phyloP scores from a whole-genome alignment of 2,113 vertebrate genomes.

The Siniperca knerii region DNA sequence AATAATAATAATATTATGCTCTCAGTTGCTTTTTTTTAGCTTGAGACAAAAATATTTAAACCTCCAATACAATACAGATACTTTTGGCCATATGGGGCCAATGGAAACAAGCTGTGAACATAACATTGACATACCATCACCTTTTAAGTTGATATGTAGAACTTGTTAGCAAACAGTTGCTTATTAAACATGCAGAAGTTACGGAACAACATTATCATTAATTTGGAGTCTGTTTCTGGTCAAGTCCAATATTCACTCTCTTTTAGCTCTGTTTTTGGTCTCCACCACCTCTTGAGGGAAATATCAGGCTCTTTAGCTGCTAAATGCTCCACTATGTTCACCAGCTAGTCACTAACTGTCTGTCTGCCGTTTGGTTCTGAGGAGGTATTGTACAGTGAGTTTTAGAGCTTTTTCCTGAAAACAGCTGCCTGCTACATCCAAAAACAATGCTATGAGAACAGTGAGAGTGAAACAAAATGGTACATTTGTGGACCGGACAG shows the following conservation, averaged over 20 bases:
- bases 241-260: neutral
- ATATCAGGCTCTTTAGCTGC: neutral
- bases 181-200: neutral
- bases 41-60: neutral
- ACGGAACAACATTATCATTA: neutral
- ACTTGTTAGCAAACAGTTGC: neutral
- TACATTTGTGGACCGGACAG: neutral
- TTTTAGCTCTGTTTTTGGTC: neutral
- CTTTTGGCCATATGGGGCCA: neutral
- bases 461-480: neutral
- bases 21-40: neutral
- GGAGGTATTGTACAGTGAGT: too few relatives aligned
- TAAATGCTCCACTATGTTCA: neutral
- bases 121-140: neutral
- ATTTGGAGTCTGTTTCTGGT: neutral
- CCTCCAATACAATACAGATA: neutral
- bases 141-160: neutral
- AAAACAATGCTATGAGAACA: neutral
- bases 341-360: neutral
- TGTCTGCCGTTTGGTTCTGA: neutral
- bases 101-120: neutral
- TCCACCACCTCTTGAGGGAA: neutral
- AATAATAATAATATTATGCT: conserved; percentile 7
- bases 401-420: neutral
- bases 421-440: neutral